Percentiles rank a stretch among this genome's conserved stretches.
These are phyloP conservation scores for Taenioides sp. DNA, from an alignment of 2,797 vertebrate species.

Conservation along the genomic window DNA sequence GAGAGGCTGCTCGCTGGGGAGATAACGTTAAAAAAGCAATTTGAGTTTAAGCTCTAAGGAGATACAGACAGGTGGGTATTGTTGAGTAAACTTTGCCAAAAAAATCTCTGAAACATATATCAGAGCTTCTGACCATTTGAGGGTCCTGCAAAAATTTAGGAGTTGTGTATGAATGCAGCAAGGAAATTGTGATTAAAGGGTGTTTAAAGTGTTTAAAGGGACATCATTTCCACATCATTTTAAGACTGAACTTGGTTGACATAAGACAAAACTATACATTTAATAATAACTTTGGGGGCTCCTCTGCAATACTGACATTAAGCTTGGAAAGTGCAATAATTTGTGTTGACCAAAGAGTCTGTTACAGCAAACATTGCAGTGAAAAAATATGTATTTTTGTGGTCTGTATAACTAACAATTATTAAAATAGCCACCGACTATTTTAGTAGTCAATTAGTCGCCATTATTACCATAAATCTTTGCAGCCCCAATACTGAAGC, in stretches of 20 bases:
- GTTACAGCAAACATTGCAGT: too few species aligned
- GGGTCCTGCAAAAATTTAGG: not conserved
- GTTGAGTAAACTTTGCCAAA: slow-evolving; percentile 12
- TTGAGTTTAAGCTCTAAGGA: slow-evolving; percentile 6
- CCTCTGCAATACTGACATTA: not conserved
- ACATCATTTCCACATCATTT: not conserved
- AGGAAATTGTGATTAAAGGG: not conserved
- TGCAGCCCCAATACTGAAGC: not conserved
- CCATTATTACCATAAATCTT: too few species aligned
- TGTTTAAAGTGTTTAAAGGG: not conserved
- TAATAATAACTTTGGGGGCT: not conserved
- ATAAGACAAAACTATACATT: not conserved
- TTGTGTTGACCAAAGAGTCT: not conserved
- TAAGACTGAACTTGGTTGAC: not conserved
- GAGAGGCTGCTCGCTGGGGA: not conserved
- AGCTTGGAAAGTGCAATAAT: not conserved
- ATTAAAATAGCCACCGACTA: too few species aligned
- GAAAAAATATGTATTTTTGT: not conserved
- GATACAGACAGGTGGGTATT: slow-evolving; percentile 1
- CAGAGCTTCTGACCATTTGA: not conserved
- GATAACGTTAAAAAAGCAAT: not conserved
- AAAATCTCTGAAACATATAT: not conserved
- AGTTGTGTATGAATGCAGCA: not conserved
- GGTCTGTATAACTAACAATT: too few species aligned
- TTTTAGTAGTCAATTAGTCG: too few species aligned